Evolutionary conservation across 2,113 vertebrate genomes (phyloP), one percentile per base, ranked within the genome.

Genomic region (Rafetus swinhoei): DNA sequence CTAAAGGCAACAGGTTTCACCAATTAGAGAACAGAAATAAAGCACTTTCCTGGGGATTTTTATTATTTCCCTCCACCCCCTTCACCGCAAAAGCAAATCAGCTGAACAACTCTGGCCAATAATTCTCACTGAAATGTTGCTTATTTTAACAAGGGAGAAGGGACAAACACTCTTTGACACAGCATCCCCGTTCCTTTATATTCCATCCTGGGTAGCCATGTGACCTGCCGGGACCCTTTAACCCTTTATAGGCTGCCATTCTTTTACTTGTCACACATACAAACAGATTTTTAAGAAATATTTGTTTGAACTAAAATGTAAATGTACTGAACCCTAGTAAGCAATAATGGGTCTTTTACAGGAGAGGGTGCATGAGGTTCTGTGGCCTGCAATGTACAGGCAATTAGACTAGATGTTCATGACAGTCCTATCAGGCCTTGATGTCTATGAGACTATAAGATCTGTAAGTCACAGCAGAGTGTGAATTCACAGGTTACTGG

Each of bases 191-290:
- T 74, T 39, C 65, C 22, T n/a, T 35, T 69, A 69, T n/a, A 69
- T 18, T 69, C 32, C 32, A 39, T 39, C n/a, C 32, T 39, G 19
- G 19, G 18, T 19, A 74, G 18, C 18, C n/a, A 39, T 45, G 82
- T 15, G 13, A 29, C 12, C 5, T 62, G 53, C 35, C 79, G 1
- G 6, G 60, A 3, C 0, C 12, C 11, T 27, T 24, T 52, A 56
- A 60, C 88, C 45, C 59, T 86, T 93, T 65, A 19, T 27, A 12
- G 57, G 7, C 1, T n/a, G 9, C 4, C 1, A 1, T n/a, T 21
- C 7, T 81, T 9, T 1, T 53, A 4, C 45, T 74, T 84, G 55
- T 39, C 45, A 53, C 16, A 12, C 0, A 45, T 5, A 0, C 12
- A 25, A 9, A 24, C n/a, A 84, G 53, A 14, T 39, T 15, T 79